phyloP scores from a whole-genome alignment of 1,140 invertebrate species.

The Bombus sibiricus region DNA sequence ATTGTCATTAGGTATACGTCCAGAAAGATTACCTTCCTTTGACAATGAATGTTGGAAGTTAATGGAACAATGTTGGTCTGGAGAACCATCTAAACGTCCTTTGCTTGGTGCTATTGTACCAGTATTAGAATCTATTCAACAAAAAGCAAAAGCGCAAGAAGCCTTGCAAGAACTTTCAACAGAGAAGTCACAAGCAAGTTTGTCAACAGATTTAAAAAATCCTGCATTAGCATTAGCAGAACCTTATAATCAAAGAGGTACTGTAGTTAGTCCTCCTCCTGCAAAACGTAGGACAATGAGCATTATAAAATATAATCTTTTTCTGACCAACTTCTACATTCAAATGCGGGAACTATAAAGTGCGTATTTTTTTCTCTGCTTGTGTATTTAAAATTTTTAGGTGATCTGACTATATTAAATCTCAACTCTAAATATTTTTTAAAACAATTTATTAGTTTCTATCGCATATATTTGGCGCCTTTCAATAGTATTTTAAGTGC shows the following conservation, averaged over 20 bases:
- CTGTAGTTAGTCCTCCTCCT: slow-evolving; percentile 63
- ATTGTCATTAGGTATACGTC: slow-evolving; percentile 84
- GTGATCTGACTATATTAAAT: slow-evolving; percentile 41
- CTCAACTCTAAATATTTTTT: slow-evolving; percentile 26
- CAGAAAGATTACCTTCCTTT: slow-evolving; percentile 90
- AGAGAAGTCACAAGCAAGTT: slow-evolving; percentile 57
- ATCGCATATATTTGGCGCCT: slow-evolving; percentile 20
- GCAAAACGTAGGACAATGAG: slow-evolving; percentile 64
- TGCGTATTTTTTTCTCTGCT: neutral
- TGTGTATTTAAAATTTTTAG: slow-evolving; percentile 3
- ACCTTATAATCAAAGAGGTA: slow-evolving; percentile 78
- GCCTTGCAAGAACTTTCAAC: slow-evolving; percentile 62
- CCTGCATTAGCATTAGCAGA: slow-evolving; percentile 73
- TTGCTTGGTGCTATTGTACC: slow-evolving; percentile 90
- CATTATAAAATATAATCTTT: slow-evolving; percentile 70
- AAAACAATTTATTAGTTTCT: slow-evolving; percentile 15
- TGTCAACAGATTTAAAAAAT: slow-evolving; percentile 59
- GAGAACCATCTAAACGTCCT: slow-evolving; percentile 89
- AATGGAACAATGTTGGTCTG: slow-evolving; percentile 94
- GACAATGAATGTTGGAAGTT: slow-evolving; percentile 92
- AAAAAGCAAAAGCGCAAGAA: slow-evolving; percentile 75
- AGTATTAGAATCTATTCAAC: slow-evolving; percentile 84
- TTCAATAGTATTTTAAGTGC: slow-evolving; percentile 57
- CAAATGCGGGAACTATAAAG: slow-evolving; percentile 76
- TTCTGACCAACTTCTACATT: slow-evolving; percentile 75